Conservation (phyloP, 2,888 invertebrate genomes). For the Parascotia fuliginaria region DNA sequence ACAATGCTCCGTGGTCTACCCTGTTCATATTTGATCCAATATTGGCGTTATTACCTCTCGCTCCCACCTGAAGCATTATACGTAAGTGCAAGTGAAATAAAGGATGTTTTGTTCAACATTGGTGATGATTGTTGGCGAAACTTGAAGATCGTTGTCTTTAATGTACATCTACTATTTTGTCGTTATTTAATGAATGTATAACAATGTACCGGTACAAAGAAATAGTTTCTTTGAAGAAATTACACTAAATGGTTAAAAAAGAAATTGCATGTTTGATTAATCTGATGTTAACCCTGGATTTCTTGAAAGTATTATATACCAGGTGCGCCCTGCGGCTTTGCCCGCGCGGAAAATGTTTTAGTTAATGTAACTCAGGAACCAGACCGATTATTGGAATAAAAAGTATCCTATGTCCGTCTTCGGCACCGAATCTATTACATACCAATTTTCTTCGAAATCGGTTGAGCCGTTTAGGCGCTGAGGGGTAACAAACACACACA, state of each 20-base stretch:
- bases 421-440: no score
- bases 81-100: slow-evolving; percentile 2
- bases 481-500: no score
- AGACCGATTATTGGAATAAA: no score
- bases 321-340: background rate
- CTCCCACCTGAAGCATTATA: slow-evolving; percentile 2
- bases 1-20: slow-evolving; percentile 56
- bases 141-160: slow-evolving; percentile 49
- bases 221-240: slow-evolving; percentile 40
- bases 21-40: slow-evolving; percentile 34
- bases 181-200: slow-evolving; percentile 45
- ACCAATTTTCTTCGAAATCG: no score
- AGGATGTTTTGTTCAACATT: slow-evolving; percentile 11
- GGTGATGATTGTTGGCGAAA: slow-evolving; percentile 24
- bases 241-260: slow-evolving; percentile 29
- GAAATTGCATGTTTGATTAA: slow-evolving; percentile 1
- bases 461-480: no score
- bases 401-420: no score
- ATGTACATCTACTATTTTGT: slow-evolving; percentile 45
- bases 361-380: no score
- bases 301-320: no score
- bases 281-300: background rate
- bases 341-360: no score
- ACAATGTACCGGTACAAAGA: slow-evolving; percentile 36
- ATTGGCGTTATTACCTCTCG: slow-evolving; percentile 17